phyloP scores from a whole-genome alignment of 2,888 invertebrate genomes.

The Acronicta psi region DNA sequence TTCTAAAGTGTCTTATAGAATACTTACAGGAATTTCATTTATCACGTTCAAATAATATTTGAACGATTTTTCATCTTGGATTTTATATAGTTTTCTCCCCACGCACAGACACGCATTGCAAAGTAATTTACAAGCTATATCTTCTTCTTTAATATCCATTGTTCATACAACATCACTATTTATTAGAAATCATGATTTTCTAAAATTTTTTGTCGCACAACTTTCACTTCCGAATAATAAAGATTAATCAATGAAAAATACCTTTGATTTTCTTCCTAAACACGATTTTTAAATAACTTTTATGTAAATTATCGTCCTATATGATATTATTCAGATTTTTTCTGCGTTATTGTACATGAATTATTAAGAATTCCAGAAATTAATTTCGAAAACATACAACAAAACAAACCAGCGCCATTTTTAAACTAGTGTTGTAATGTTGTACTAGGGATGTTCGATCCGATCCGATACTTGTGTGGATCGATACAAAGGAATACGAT shows the following conservation, averaged over 20 bases:
- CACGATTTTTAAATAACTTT: not conserved
- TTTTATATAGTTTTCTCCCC: slow-evolving; percentile 65
- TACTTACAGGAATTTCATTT: slow-evolving; percentile 78
- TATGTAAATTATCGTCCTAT: not conserved
- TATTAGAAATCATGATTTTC: not conserved
- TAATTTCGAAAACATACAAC: slow-evolving; percentile 29
- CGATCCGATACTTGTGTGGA: no score
- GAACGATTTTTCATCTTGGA: slow-evolving; percentile 69
- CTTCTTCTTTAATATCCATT: slow-evolving; percentile 66
- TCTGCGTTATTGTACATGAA: not conserved
- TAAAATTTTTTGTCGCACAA: not conserved
- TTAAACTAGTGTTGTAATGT: slow-evolving; percentile 23
- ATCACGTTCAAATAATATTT: slow-evolving; percentile 72
- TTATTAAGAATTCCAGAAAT: not conserved
- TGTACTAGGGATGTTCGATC: no score
- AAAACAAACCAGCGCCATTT: slow-evolving; percentile 54
- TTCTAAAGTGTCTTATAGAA: not conserved
- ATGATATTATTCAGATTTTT: not conserved
- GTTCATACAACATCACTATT: not conserved
- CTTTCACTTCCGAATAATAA: slow-evolving; percentile 26
- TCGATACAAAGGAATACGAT: no score
- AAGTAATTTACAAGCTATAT: slow-evolving; percentile 63
- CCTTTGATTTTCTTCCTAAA: not conserved
- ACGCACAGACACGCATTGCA: slow-evolving; percentile 80
- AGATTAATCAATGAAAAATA: slow-evolving; percentile 5